A percentile compares a stretch with the other conserved stretches of the same genome.
phyloP scores from a whole-genome alignment of 2,113 vertebrate genomes.

The Oryzias javanicus region DNA sequence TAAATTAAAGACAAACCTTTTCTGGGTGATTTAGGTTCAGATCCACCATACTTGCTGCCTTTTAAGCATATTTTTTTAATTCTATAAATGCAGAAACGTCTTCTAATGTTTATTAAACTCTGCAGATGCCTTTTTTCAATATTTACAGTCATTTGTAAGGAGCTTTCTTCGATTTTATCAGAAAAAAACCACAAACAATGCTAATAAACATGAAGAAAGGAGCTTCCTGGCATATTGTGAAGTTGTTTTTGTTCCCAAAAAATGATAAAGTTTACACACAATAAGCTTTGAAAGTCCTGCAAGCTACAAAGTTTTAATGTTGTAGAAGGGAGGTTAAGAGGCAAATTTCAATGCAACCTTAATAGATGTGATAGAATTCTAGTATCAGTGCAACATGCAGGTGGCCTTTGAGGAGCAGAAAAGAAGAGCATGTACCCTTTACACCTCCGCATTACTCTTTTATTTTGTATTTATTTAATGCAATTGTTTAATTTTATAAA shows the following conservation, averaged over 20 bases:
- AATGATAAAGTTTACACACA: slow-evolving; percentile 35
- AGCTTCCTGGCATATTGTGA: slow-evolving; percentile 23
- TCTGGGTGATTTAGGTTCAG: slow-evolving; percentile 46
- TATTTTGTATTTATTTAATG: slow-evolving; percentile 89
- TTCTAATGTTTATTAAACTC: slow-evolving; percentile 7
- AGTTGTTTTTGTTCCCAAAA: slow-evolving; percentile 20
- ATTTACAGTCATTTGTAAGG: neutral
- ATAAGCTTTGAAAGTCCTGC: slow-evolving; percentile 62
- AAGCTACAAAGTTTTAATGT: slow-evolving; percentile 64
- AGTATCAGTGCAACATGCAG: slow-evolving; percentile 18
- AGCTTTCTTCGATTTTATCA: slow-evolving; percentile 10
- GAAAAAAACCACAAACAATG: slow-evolving; percentile 27
- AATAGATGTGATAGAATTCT: slow-evolving; percentile 30
- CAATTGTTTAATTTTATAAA: slow-evolving; percentile 81
- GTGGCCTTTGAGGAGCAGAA: slow-evolving; percentile 55
- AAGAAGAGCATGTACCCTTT: slow-evolving; percentile 47
- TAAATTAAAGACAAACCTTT: slow-evolving; percentile 50
- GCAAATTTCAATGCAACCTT: slow-evolving; percentile 38
- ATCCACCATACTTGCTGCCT: slow-evolving; percentile 10
- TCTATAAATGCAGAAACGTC: no score
- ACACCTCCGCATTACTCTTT: slow-evolving; percentile 56
- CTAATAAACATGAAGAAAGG: slow-evolving; percentile 23
- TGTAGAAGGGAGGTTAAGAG: slow-evolving; percentile 31
- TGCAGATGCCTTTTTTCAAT: slow-evolving; percentile 4
- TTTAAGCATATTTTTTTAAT: neutral